Evolutionary conservation across 2,888 invertebrate genomes (phyloP), one percentile per base, ranked within the genome.

Genomic region (Labia minor): DNA sequence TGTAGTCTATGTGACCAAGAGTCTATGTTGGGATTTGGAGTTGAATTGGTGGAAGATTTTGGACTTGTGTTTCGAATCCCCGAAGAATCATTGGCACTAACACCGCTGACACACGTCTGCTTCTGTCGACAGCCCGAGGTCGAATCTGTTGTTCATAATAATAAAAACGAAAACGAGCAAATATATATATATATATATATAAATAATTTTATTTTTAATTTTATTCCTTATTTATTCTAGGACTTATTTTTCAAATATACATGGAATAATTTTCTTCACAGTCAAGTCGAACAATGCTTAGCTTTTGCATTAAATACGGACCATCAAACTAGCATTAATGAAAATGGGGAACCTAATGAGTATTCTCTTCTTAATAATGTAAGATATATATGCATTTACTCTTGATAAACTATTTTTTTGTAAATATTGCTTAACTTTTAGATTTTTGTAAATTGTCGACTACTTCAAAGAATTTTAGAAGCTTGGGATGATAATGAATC

Each of bases 231-330:
- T 89, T n/a, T n/a, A n/a, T 26, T 26, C 74, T 80, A 95, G 84
- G 89, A 93, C 78, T 83, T 96, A 79, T 90, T 94, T 83, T 92
- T 95, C 81, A 83, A 85, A 77, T 92, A 90, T 81, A 85, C 87
- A 71, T 89, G 93, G 89, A 96, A 97, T 82, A 96, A 95, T 82
- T 95, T 97, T 81, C 83, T 97, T 76, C 96, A 97, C 80, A 89
- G 89, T 72, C 91, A 93, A 81, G 89, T 93, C 72, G 87, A 88
- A 77, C 85, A 87, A 77, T 88, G 91, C 77, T 79, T 95, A 73
- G 81, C 82, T 69, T 82, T 86, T 79, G 88, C 90, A 74, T 84
- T 92, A 74, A 76, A 74, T 69, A 74, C 74, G 64, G 74, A 75
- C 68, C 73, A 73, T 71, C 73, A 74, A 64, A 76, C 75, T 69